These are phyloP conservation scores for Sphaeramia orbicularis DNA, from an alignment of 2,797 vertebrate species.

Conservation along the genomic window DNA sequence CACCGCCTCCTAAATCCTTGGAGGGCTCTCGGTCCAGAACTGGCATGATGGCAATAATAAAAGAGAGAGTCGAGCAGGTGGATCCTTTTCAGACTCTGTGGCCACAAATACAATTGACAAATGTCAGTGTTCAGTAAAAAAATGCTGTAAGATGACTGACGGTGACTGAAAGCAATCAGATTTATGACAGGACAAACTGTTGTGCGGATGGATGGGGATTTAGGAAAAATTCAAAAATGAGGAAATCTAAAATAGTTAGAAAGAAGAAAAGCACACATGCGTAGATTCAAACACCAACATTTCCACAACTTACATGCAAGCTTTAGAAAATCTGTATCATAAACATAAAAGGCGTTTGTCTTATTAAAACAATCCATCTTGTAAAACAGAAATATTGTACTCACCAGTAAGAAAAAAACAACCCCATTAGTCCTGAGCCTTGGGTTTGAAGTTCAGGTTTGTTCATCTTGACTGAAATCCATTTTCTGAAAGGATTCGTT, in stretches of 20 bases:
- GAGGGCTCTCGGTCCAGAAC: conserved; percentile 81
- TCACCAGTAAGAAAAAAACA: conserved; percentile 67
- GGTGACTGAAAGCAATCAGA: too few relatives aligned
- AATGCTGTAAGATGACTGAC: too few relatives aligned
- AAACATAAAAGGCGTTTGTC: background rate
- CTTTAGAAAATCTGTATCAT: too few relatives aligned
- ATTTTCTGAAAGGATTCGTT: conserved; percentile 29
- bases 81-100: conserved; percentile 51
- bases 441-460: conserved; percentile 38
- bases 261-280: too few relatives aligned
- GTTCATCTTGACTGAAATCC: conserved; percentile 39
- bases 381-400: conserved; percentile 40
- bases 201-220: too few relatives aligned
- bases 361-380: conserved; percentile 1
- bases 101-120: conserved; percentile 39
- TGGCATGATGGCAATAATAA: conserved; percentile 83
- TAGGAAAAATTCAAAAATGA: too few relatives aligned
- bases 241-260: too few relatives aligned
- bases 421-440: conserved; percentile 31
- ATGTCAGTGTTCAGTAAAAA: background rate
- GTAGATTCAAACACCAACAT: too few relatives aligned
- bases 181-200: too few relatives aligned
- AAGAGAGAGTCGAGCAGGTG: conserved; percentile 37
- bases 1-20: conserved; percentile 60
- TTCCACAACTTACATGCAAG: too few relatives aligned